Percentiles rank a stretch among this genome's conserved stretches.
These are phyloP conservation scores for Salvelinus fontinalis DNA, from an alignment of 2,113 vertebrate genomes.

Conservation along the genomic window DNA sequence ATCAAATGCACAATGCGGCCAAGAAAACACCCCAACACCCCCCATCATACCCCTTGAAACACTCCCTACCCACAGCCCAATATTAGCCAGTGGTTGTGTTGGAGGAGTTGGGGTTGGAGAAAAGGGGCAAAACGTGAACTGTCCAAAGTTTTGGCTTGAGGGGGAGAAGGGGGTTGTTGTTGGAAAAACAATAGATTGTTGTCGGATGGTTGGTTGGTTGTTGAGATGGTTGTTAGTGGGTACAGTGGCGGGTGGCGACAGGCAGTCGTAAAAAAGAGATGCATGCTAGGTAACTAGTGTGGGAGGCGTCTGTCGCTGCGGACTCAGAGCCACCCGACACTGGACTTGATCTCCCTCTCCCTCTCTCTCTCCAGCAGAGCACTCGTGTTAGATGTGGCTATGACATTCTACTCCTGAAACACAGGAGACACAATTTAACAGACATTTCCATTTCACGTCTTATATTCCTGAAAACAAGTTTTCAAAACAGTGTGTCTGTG, in stretches of 20 bases:
- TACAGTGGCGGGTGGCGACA: conserved; percentile 27
- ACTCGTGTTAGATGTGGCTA: conserved; percentile 51
- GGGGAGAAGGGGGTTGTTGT: conserved; percentile 10
- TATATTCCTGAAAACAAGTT: too few relatives aligned
- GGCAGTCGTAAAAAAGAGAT: conserved; percentile 51
- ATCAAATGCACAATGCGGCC: conserved; percentile 20
- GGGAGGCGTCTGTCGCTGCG: conserved; percentile 46
- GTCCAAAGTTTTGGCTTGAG: neutral
- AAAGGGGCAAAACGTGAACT: conserved; percentile 20
- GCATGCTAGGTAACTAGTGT: conserved; percentile 64
- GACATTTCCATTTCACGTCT: neutral
- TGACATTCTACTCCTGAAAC: conserved; percentile 52
- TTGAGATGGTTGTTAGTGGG: neutral
- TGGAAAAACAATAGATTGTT: conserved; percentile 7
- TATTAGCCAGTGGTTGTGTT: neutral
- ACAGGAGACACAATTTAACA: neutral
- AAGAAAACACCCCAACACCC: neutral
- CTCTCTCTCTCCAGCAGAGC: conserved; percentile 53
- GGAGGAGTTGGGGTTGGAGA: conserved; percentile 18
- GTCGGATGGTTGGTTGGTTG: conserved; percentile 1
- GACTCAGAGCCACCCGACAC: conserved; percentile 30
- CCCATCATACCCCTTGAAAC: neutral
- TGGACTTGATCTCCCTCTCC: conserved; percentile 30
- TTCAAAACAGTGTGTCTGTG: neutral
- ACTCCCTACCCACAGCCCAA: neutral